A percentile compares a stretch with the other conserved stretches of the same genome.
Evolutionary conservation across 2,797 vertebrate species (phyloP).

Genomic region (Kryptolebias ocellatus): DNA sequence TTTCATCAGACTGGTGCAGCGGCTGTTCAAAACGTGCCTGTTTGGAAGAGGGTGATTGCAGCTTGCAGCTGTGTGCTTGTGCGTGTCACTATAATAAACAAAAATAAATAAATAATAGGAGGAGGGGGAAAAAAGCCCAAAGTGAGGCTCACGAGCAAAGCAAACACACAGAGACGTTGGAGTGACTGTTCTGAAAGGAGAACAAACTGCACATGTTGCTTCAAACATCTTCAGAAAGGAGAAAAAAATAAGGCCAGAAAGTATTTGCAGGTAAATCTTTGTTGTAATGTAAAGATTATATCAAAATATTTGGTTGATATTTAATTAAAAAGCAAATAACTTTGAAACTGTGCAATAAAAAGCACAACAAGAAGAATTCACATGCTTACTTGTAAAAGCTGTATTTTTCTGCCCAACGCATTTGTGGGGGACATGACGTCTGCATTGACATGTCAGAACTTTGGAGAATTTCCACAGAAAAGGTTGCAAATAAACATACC

Average conservation of each 20-base stretch:
- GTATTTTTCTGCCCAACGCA: not conserved
- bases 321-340: not conserved
- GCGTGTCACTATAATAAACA: constrained; percentile 15
- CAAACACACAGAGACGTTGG: not conserved
- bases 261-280: not conserved
- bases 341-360: not conserved
- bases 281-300: no score
- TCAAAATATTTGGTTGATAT: not conserved
- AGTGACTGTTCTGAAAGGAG: not conserved
- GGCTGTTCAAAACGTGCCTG: constrained; percentile 21
- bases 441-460: not conserved
- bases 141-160: not conserved
- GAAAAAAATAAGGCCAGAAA: not conserved
- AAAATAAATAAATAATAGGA: constrained; percentile 16
- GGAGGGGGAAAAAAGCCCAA: not conserved
- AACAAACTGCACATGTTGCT: not conserved
- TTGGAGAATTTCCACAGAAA: not conserved
- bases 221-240: not conserved
- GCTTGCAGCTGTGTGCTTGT: constrained; percentile 31
- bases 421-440: not conserved
- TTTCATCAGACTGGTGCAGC: constrained; percentile 24
- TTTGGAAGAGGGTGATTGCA: constrained; percentile 18
- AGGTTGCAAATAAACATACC: not conserved
- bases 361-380: not conserved
- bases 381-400: not conserved